Evolutionary conservation across 2,113 vertebrate genomes (phyloP), one percentile per base, ranked within the genome.

Genomic region (Sceloporus undulatus): DNA sequence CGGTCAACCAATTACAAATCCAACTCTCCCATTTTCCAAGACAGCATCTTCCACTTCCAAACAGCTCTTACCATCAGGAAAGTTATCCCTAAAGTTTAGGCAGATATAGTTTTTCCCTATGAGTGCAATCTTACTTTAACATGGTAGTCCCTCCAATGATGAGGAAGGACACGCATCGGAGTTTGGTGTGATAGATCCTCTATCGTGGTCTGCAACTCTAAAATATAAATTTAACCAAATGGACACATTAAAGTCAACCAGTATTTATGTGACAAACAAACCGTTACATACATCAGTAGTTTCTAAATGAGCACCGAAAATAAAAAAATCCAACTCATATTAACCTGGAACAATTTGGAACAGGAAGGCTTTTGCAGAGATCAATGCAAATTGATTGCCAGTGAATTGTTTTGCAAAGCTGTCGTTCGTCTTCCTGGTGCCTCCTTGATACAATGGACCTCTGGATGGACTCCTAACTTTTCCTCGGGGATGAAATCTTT

Each of bases 321-420:
- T 80, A 87, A 40, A 48, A 48, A 73, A 87, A 42, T 73, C 68
- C 85, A 42, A 29, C 48, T 59, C 21, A 14, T 82, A 90, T 85
- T 86, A 87, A 84, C 38, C 79, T 27, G 83, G 56, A 78, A 79
- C 66, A 89, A 90, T 66, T 82, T 84, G 66, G 66, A 89, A 90
- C 42, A 91, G 91, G 11, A 85, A 70, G 34, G 68, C 4, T 59
- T 71, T 80, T 70, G 42, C 76, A 79, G 38, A 85, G 88, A 87
- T 14, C 82, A 89, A 87, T 14, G 0, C n/a, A 23, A 91, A 93
- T 85, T 86, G 92, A 93, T 94, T 91, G 88, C 78, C 65, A 88
- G 70, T 89, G 90, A 91, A 92, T 90, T 92, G 81, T 88, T 70
- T 48, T 89, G 79, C 68, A 90, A 56, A 29, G 91, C 88, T 88